Conservation (phyloP, 2,888 invertebrate genomes). For the Dasypogon diadema region DNA sequence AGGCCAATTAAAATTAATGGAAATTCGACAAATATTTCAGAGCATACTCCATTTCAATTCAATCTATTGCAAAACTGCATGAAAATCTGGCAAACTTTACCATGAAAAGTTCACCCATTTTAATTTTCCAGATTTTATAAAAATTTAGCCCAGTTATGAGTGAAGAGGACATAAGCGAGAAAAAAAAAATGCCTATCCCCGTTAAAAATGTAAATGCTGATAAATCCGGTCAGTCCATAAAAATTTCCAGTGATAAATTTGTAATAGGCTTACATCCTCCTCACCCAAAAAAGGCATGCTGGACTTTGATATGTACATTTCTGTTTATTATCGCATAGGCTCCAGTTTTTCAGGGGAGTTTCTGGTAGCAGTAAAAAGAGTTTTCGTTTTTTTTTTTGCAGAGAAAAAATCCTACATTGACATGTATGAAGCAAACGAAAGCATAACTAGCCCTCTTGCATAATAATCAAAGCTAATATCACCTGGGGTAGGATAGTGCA, state of each 20-base stretch:
- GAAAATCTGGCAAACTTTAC: no score
- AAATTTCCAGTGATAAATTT: constrained; percentile 27
- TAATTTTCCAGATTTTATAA: constrained; percentile 23
- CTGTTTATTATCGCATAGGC: constrained; percentile 23
- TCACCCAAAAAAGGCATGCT: not conserved
- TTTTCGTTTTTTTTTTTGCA: constrained; percentile 21
- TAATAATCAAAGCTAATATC: constrained; percentile 39
- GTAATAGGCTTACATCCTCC: constrained; percentile 28
- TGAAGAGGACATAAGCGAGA: no score
- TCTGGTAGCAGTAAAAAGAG: no score
- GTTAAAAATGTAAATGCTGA: constrained; percentile 20
- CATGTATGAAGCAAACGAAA: not conserved
- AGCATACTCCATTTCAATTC: not conserved
- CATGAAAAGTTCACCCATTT: not conserved
- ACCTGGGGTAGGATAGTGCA: not conserved
- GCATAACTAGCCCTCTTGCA: constrained; percentile 7
- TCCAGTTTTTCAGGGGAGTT: constrained; percentile 21
- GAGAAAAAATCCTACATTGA: constrained; percentile 17
- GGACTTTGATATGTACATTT: constrained; percentile 10
- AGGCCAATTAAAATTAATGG: no score
- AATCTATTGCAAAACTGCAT: not conserved
- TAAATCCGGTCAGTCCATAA: constrained; percentile 33
- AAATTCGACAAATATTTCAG: no score
- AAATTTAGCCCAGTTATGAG: not conserved
- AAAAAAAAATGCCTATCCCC: not conserved